These are phyloP conservation scores for Holotrichia oblita DNA, from an alignment of 1,140 invertebrate genomes.

Conservation along the genomic window DNA sequence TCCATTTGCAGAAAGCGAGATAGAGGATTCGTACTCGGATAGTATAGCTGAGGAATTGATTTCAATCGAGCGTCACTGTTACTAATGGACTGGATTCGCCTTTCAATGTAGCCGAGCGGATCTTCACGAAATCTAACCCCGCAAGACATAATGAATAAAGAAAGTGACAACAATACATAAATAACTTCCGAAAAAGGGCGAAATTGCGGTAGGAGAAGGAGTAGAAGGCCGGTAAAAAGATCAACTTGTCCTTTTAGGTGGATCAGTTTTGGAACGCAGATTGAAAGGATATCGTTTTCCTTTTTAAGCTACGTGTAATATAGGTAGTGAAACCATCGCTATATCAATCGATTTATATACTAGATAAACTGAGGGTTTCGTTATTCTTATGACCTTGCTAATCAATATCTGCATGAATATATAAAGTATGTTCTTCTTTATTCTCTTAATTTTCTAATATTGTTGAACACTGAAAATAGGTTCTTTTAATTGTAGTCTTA, in stretches of 20 bases:
- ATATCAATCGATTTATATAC: too few relatives aligned
- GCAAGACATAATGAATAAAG: slow-evolving; percentile 23
- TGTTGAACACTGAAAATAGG: too few relatives aligned
- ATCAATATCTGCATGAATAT: too few relatives aligned
- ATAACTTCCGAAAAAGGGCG: slow-evolving; percentile 21
- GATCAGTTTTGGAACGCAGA: background rate
- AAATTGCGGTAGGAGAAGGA: background rate
- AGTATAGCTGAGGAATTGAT: slow-evolving; percentile 25
- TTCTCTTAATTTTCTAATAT: too few relatives aligned
- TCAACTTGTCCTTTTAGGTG: slow-evolving; percentile 6
- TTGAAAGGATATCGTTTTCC: background rate
- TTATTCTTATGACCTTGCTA: too few relatives aligned
- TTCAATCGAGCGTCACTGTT: slow-evolving; percentile 26
- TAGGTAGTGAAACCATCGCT: too few relatives aligned
- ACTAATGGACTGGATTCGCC: slow-evolving; percentile 27
- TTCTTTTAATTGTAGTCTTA: too few relatives aligned
- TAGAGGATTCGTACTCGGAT: slow-evolving; percentile 18
- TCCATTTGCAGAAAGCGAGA: background rate
- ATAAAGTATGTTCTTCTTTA: too few relatives aligned
- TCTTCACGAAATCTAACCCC: background rate
- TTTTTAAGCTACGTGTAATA: too few relatives aligned
- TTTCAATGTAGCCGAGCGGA: slow-evolving; percentile 3
- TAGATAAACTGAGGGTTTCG: too few relatives aligned
- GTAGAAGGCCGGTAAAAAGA: background rate
- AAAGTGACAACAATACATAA: slow-evolving; percentile 33